Percentiles rank a stretch among this genome's conserved stretches.
Conservation (phyloP, 1,140 invertebrate species). For the Mercenaria mercenaria region DNA sequence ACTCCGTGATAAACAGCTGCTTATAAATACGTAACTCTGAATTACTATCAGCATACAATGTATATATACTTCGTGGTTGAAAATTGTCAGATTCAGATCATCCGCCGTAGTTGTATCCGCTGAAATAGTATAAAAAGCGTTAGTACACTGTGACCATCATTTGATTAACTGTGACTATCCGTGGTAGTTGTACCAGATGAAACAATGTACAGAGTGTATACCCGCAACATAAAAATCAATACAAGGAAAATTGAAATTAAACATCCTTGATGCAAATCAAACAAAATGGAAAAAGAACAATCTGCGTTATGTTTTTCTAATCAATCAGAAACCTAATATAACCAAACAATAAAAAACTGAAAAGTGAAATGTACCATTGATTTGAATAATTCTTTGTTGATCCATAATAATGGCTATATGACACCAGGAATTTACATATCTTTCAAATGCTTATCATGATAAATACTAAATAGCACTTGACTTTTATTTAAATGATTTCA, state of each 20-base stretch:
- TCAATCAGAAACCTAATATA: background rate
- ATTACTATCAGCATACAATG: too few species aligned
- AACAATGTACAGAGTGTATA: background rate
- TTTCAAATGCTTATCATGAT: background rate
- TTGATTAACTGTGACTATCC: too few species aligned
- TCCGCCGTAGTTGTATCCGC: too few species aligned
- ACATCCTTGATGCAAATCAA: background rate
- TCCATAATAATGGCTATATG: background rate
- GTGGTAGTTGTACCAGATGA: too few species aligned
- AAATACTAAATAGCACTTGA: background rate
- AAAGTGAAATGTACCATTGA: constrained; percentile 10
- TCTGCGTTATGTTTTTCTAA: background rate
- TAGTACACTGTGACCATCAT: too few species aligned
- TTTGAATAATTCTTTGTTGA: constrained; percentile 3
- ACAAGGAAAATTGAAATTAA: background rate
- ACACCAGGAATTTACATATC: background rate
- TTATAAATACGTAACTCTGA: too few species aligned
- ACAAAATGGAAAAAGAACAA: background rate
- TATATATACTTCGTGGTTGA: too few species aligned
- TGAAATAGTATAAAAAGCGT: too few species aligned
- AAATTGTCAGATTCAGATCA: too few species aligned
- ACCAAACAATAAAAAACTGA: background rate
- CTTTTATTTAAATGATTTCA: constrained; percentile 27
- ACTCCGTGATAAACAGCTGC: too few species aligned
- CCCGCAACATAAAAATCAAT: background rate